Evolutionary conservation across 2,888 invertebrate genomes (phyloP), one percentile per base, ranked within the genome.

Genomic region (Diabrotica balteata): DNA sequence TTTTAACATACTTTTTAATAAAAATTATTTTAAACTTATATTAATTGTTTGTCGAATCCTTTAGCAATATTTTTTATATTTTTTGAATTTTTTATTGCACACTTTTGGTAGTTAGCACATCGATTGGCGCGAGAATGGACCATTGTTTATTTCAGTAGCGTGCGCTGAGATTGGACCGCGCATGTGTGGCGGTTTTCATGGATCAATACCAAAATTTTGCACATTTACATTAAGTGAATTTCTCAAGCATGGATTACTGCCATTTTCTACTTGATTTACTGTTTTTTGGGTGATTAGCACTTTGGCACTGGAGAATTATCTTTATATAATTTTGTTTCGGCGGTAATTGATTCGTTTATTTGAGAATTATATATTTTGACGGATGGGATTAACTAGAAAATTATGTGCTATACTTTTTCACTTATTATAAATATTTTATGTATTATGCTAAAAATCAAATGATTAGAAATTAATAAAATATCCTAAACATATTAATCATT

Each of bases 141-240:
- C 59, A 69, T 69, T 69, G 69, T 66, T 69, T 66, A 66, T 63
- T 51, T 8, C 32, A 17, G 11, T 52, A 57, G 52, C 72, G 75
- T 73, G 77, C 76, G 76, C 77, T 72, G 68, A 68, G 32, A 69
- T 55, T 10, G 2, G 22, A 64, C 17, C 60, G 69, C 73, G 77
- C 76, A 73, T 70, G 76, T 73, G 73, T 68, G 17, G 55, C 49
- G 46, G 66, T 72, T 71, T 71, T 65, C 66, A 17, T 70, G 67
- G 72, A 77, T 77, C 77, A 77, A 77, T 77, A 77, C 73, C 52
- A 45, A 63, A 70, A 72, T 73, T 77, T 76, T 74, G 71, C 75
- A 76, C 72, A 63, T 68, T 59, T 65, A 64, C 59, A 68, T 68
- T 65, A 55, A 57, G 32, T 47, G 8, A 44, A 52, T 44, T 57